Conservation (phyloP, 2,888 invertebrate species). For the Glaucopsyche alexis region DNA sequence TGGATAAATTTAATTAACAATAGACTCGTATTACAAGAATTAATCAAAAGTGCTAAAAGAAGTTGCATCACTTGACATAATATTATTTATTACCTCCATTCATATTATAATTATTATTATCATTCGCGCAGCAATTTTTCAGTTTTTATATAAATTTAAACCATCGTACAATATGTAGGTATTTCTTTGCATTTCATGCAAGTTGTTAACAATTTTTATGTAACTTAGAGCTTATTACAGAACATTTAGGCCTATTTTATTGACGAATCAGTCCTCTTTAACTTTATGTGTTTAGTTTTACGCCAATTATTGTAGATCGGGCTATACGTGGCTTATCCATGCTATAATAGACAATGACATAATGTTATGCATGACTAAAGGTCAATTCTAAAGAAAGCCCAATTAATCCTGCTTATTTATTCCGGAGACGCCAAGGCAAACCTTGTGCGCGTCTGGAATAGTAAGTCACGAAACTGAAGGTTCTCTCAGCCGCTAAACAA, state of each 20-base stretch:
- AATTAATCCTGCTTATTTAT: background rate
- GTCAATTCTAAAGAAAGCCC: slow-evolving; percentile 1
- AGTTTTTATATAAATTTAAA: background rate
- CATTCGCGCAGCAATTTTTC: background rate
- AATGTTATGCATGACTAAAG: background rate
- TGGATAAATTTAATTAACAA: background rate
- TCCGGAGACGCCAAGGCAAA: slow-evolving; percentile 18
- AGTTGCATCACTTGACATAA: background rate
- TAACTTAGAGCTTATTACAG: too few relatives aligned
- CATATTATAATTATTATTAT: background rate
- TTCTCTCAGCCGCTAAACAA: background rate
- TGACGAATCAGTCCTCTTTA: too few relatives aligned
- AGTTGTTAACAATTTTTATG: too few relatives aligned
- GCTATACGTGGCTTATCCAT: background rate
- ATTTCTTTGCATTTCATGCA: too few relatives aligned
- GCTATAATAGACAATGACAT: background rate
- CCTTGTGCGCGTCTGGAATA: slow-evolving; percentile 22
- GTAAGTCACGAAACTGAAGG: slow-evolving; percentile 23
- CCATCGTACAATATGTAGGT: background rate
- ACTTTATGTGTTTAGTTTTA: background rate
- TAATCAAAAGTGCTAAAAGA: background rate
- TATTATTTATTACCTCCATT: too few relatives aligned
- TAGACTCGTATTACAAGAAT: background rate
- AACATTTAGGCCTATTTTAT: too few relatives aligned
- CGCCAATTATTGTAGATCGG: background rate